These are phyloP conservation scores for Mythimna lalbum DNA, from an alignment of 2,888 invertebrate genomes.

Conservation along the genomic window DNA sequence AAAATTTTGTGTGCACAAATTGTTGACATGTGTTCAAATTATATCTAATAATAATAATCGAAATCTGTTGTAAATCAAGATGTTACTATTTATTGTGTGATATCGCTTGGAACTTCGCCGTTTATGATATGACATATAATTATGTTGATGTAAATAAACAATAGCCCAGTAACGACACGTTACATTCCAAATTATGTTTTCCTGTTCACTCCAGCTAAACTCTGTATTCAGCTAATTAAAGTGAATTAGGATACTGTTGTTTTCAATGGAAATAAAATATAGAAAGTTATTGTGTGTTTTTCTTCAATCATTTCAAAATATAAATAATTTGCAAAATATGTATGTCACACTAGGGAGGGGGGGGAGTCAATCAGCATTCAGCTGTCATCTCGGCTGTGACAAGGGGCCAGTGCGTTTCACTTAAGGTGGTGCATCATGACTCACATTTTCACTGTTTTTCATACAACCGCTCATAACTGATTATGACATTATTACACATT, in stretches of 20 bases:
- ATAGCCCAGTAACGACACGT: constrained; percentile 80
- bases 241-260: constrained; percentile 87
- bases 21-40: constrained; percentile 75
- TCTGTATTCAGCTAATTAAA: constrained; percentile 73
- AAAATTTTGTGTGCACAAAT: constrained; percentile 78
- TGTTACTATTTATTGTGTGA: constrained; percentile 65
- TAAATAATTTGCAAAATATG: too few relatives aligned
- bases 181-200: constrained; percentile 85
- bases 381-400: too few relatives aligned
- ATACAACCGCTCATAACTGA: too few relatives aligned
- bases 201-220: constrained; percentile 75
- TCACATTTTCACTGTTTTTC: too few relatives aligned
- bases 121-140: constrained; percentile 65
- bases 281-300: constrained; percentile 78
- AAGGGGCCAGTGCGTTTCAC: too few relatives aligned
- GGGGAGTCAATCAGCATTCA: too few relatives aligned
- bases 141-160: constrained; percentile 77
- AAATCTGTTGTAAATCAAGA: constrained; percentile 64
- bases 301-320: too few relatives aligned
- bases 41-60: constrained; percentile 64
- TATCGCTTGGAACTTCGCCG: constrained; percentile 62
- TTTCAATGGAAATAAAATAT: constrained; percentile 88
- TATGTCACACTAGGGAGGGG: too few relatives aligned
- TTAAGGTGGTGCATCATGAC: too few relatives aligned
- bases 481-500: too few relatives aligned